These are phyloP conservation scores for Malthinus seriepunctatus DNA, from an alignment of 2,888 invertebrate genomes.

Conservation along the genomic window DNA sequence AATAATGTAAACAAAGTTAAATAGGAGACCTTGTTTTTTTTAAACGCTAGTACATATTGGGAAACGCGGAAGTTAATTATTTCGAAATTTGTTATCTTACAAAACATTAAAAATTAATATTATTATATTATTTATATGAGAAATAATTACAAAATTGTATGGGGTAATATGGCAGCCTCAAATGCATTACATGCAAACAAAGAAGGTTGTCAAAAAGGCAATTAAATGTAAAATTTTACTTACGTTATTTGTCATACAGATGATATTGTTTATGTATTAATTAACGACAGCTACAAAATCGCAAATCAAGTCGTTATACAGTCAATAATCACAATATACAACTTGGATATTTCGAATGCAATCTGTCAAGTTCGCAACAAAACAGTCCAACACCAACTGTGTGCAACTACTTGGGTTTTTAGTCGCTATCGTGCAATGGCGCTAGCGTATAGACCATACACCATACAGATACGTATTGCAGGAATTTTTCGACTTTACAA, in stretches of 20 bases:
- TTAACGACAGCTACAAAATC: conserved; percentile 36
- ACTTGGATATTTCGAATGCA: conserved; percentile 42
- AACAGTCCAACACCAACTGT: conserved; percentile 30
- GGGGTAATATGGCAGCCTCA: conserved; percentile 47
- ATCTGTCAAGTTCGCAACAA: conserved; percentile 36
- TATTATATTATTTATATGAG: neutral
- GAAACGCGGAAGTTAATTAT: conserved; percentile 5
- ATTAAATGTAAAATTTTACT: conserved; percentile 16
- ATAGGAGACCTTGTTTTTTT: neutral
- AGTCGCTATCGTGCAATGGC: conserved; percentile 16
- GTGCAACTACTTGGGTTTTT: conserved; percentile 10
- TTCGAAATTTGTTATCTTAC: conserved; percentile 6
- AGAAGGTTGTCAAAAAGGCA: conserved; percentile 33
- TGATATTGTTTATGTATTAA: conserved; percentile 33
- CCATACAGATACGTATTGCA: conserved; percentile 13
- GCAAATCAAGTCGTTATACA: conserved; percentile 43
- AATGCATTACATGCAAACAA: conserved; percentile 42
- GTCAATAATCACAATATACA: conserved; percentile 40
- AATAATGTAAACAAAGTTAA: conserved; percentile 1
- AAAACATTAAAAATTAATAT: neutral
- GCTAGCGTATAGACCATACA: conserved; percentile 10
- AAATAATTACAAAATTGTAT: conserved; percentile 32
- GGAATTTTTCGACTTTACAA: neutral
- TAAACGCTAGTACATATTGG: neutral
- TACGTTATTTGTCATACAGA: conserved; percentile 41